A percentile compares a stretch with the other conserved stretches of the same genome.
phyloP scores from a whole-genome alignment of 2,888 invertebrate genomes.

The Xestia c-nigrum region DNA sequence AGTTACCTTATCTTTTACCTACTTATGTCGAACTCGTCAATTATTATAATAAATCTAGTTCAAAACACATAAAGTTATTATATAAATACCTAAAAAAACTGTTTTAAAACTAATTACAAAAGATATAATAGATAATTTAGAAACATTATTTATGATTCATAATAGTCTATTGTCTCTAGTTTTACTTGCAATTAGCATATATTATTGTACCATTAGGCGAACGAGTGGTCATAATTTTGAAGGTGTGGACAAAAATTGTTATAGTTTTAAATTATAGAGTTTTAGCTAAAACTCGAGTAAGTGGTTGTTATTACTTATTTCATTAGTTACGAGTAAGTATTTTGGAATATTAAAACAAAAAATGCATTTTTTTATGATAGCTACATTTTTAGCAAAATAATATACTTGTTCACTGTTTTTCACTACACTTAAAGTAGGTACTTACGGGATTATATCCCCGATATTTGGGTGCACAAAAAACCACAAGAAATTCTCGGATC shows the following conservation, averaged over 20 bases:
- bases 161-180: slow-evolving; percentile 72
- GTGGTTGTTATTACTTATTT: slow-evolving; percentile 11
- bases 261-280: slow-evolving; percentile 45
- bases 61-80: slow-evolving; percentile 16
- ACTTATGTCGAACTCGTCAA: neutral
- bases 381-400: neutral
- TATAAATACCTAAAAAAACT: neutral
- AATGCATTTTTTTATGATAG: neutral
- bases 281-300: slow-evolving; percentile 9
- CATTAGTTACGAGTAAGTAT: slow-evolving; percentile 3
- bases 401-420: too few relatives aligned
- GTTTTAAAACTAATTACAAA: slow-evolving; percentile 44
- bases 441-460: too few relatives aligned
- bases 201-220: slow-evolving; percentile 78
- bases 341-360: neutral
- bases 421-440: too few relatives aligned
- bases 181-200: slow-evolving; percentile 80
- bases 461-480: too few relatives aligned
- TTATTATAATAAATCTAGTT: slow-evolving; percentile 9
- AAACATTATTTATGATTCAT: slow-evolving; percentile 77
- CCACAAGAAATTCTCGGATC: too few relatives aligned
- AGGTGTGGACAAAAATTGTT: slow-evolving; percentile 50
- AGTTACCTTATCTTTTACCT: neutral
- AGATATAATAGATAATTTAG: slow-evolving; percentile 48
- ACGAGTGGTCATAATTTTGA: slow-evolving; percentile 60